phyloP scores from a whole-genome alignment of 2,888 invertebrate genomes.

The Pseudeuparius sepicola region DNA sequence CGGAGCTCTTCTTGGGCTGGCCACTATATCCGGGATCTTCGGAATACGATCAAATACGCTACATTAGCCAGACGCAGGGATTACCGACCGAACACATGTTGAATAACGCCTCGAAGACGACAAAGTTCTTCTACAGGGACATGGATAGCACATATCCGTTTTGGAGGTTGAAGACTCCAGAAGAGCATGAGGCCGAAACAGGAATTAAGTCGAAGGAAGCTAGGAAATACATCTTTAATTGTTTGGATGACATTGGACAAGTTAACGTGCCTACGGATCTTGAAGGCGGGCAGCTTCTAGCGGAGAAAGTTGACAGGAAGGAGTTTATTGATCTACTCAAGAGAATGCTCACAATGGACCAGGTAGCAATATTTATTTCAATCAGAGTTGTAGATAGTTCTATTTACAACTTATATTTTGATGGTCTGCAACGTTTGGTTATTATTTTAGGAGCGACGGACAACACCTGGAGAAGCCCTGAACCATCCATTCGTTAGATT shows the following conservation, averaged over 20 bases:
- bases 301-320: conserved; percentile 93
- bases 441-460: conserved; percentile 66
- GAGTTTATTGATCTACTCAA: conserved; percentile 98
- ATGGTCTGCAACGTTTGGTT: conserved; percentile 20
- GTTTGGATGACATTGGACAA: conserved; percentile 96
- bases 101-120: conserved; percentile 93
- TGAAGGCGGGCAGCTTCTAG: conserved; percentile 90
- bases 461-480: conserved; percentile 91
- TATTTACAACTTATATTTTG: no score
- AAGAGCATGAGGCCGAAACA: conserved; percentile 96
- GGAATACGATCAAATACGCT: conserved; percentile 96
- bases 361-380: conserved; percentile 49
- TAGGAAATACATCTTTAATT: conserved; percentile 98
- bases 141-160: conserved; percentile 85
- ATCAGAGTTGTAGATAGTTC: no score
- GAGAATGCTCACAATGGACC: conserved; percentile 97
- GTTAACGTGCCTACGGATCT: conserved; percentile 95
- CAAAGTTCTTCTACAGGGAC: conserved; percentile 95
- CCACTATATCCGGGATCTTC: conserved; percentile 98
- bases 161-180: conserved; percentile 86
- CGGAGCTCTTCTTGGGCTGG: conserved; percentile 98
- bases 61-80: conserved; percentile 68
- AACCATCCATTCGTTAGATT: conserved; percentile 92
- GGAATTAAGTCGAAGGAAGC: conserved; percentile 99
- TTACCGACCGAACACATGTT: conserved; percentile 97